A percentile compares a stretch with the other conserved stretches of the same genome.
These are phyloP conservation scores for Pantherophis vulpinus DNA, from an alignment of 2,797 vertebrate genomes.

Conservation along the genomic window DNA sequence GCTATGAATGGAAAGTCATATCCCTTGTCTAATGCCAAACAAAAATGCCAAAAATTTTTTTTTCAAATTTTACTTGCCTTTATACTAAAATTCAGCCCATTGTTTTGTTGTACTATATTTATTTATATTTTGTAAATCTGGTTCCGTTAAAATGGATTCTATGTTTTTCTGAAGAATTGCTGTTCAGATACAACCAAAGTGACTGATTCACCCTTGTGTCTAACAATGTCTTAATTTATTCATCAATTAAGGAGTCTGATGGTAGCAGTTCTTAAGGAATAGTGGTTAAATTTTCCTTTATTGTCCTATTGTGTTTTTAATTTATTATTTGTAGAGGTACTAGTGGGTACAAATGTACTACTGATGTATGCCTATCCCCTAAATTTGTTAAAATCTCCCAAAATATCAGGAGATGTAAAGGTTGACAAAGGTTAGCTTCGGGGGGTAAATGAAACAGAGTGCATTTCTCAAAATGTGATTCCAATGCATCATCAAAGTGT, in stretches of 20 bases:
- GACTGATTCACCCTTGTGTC: not conserved
- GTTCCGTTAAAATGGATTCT: not conserved
- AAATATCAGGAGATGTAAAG: not conserved
- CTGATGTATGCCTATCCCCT: not conserved
- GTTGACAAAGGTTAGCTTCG: not conserved
- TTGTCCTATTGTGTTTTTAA: not conserved
- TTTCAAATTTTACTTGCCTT: not conserved
- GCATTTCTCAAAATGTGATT: not conserved
- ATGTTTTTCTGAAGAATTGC: not conserved
- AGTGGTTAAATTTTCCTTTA: not conserved
- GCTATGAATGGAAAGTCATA: not conserved
- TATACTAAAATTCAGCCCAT: not conserved
- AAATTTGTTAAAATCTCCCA: not conserved
- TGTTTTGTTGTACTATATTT: not conserved
- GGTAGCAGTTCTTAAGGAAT: not conserved
- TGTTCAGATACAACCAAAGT: not conserved
- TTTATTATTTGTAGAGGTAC: not conserved
- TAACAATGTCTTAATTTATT: not conserved
- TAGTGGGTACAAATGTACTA: not conserved
- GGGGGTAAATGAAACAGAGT: not conserved
- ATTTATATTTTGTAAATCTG: not conserved
- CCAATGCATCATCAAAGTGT: not conserved
- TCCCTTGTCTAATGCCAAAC: not conserved
- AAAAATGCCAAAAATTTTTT: not conserved
- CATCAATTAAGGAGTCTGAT: not conserved